Evolutionary conservation across 1,140 invertebrate genomes (phyloP).

Genomic region (Cydia amplana): DNA sequence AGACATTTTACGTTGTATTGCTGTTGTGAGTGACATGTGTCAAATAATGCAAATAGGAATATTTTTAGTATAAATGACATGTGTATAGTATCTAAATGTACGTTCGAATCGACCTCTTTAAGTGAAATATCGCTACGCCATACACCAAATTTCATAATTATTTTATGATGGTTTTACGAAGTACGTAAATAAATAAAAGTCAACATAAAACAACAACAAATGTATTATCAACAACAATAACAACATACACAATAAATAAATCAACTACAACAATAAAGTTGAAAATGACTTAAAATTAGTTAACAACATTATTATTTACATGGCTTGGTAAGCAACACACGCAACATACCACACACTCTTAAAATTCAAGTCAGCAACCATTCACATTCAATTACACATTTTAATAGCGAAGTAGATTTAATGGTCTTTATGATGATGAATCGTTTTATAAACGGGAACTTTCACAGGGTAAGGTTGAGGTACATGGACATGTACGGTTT

Average conservation of each 20-base stretch:
- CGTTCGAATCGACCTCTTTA: too few species aligned
- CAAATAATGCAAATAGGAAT: too few species aligned
- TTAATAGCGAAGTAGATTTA: conserved; percentile 40
- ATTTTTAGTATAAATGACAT: too few species aligned
- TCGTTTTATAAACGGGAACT: conserved; percentile 86
- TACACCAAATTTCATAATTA: too few species aligned
- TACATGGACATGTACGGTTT: conserved; percentile 83
- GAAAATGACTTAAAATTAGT: conserved; percentile 78
- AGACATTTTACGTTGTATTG: too few species aligned
- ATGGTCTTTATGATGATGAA: conserved; percentile 79
- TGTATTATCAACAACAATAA: conserved; percentile 47
- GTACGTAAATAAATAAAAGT: not conserved
- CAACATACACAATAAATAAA: conserved; percentile 74
- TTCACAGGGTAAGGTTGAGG: conserved; percentile 88
- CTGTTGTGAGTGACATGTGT: too few species aligned
- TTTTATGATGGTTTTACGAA: not conserved
- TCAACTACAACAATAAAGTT: conserved; percentile 79
- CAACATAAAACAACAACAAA: conserved; percentile 40
- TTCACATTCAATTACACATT: not conserved
- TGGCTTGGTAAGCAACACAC: conserved; percentile 52
- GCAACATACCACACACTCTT: conserved; percentile 37
- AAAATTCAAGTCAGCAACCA: conserved; percentile 39
- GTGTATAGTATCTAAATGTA: too few species aligned
- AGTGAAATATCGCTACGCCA: too few species aligned
- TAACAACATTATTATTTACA: conserved; percentile 70